These are phyloP conservation scores for Ctenopoma kingsleyae DNA, from an alignment of 2,797 vertebrate species.

Conservation along the genomic window DNA sequence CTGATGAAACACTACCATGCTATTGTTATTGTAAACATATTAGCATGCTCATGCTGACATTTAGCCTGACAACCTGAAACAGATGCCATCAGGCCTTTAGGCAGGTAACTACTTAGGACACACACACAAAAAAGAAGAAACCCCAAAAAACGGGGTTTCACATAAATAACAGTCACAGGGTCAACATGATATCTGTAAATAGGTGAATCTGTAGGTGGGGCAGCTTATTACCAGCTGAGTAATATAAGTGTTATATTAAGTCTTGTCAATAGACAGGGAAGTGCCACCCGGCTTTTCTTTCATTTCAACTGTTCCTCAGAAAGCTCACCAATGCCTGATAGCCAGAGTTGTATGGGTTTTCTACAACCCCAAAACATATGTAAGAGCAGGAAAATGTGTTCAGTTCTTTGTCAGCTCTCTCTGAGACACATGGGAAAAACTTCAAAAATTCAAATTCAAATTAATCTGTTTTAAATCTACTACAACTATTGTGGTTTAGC, in stretches of 20 bases:
- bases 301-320: neutral
- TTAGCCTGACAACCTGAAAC: neutral
- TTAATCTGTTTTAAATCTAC: neutral
- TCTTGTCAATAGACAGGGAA: neutral
- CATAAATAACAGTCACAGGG: neutral
- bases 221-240: conserved; percentile 9
- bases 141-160: neutral
- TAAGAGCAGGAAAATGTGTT: neutral
- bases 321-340: neutral
- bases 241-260: neutral
- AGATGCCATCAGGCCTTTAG: neutral
- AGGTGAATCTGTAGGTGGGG: neutral
- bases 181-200: conserved; percentile 11
- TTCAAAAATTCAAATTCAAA: neutral
- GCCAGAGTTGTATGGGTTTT: too few relatives aligned
- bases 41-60: neutral
- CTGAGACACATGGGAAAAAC: neutral
- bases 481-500: neutral
- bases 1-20: too few relatives aligned
- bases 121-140: neutral
- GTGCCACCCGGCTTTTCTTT: neutral
- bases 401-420: neutral
- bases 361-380: neutral
- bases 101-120: neutral
- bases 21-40: neutral